Conservation (phyloP, 2,888 invertebrate species). For the Lycophotia porphyrea region DNA sequence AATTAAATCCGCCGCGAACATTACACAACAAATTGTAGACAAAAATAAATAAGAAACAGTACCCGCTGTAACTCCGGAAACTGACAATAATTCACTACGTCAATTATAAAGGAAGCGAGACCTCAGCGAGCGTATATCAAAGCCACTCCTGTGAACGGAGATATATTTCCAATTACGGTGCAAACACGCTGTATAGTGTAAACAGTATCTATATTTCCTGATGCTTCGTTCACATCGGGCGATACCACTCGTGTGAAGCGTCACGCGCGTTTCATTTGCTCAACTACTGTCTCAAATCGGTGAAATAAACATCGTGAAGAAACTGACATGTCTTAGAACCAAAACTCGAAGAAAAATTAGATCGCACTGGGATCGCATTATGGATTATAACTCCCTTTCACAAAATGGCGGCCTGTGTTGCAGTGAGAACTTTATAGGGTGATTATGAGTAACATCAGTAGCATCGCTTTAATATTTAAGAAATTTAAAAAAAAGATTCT, state of each 20-base stretch:
- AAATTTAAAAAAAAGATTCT: too few species aligned
- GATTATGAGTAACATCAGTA: neutral
- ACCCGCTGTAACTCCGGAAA: conserved; percentile 43
- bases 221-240: conserved; percentile 4
- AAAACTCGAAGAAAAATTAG: neutral
- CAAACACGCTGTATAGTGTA: conserved; percentile 12
- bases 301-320: neutral
- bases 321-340: neutral
- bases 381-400: neutral
- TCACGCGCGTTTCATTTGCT: too few species aligned
- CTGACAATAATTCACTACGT: conserved; percentile 42
- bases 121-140: conserved; percentile 42
- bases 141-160: conserved; percentile 49
- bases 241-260: neutral
- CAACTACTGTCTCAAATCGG: neutral
- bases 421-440: neutral
- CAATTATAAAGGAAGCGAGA: conserved; percentile 61
- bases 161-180: conserved; percentile 53
- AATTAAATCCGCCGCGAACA: conserved; percentile 28
- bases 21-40: conserved; percentile 33
- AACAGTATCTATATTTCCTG: conserved; percentile 17
- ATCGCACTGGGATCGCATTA: neutral
- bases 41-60: conserved; percentile 48
- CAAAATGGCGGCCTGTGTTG: neutral
- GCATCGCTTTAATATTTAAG: too few species aligned